Conservation (phyloP, 2,113 vertebrate genomes). For the Leucopternis melanops region DNA sequence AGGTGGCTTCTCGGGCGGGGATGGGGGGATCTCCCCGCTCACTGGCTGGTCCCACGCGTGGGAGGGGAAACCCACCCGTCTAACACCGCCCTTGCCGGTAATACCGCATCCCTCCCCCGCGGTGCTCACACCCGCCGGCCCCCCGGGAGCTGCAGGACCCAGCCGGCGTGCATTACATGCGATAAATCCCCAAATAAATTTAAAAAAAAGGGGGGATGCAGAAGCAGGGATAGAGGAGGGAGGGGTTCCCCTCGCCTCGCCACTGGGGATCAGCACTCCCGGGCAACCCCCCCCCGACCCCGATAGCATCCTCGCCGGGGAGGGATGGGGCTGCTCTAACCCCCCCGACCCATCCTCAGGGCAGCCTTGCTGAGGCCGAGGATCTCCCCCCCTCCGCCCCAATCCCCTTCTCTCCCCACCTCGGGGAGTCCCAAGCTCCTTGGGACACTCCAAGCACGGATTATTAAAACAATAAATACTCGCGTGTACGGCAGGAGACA, state of each 20-base stretch:
- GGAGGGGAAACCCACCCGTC: not conserved
- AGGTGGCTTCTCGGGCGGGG: not conserved
- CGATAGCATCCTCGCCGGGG: too few relatives aligned
- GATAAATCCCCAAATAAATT: not conserved
- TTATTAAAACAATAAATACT: too few relatives aligned
- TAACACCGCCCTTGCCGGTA: not conserved
- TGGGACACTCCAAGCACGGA: too few relatives aligned
- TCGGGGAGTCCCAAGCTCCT: too few relatives aligned
- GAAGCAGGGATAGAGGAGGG: not conserved
- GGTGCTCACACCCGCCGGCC: not conserved
- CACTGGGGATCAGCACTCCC: not conserved
- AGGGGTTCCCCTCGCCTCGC: not conserved
- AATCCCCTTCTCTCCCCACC: too few relatives aligned
- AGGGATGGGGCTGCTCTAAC: too few relatives aligned
- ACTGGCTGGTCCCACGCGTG: not conserved
- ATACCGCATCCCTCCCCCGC: not conserved
- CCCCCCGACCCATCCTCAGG: too few relatives aligned
- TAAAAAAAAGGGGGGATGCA: not conserved
- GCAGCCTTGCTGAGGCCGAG: too few relatives aligned
- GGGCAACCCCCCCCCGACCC: not conserved
- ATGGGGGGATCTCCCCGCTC: not conserved
- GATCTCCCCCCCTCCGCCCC: too few relatives aligned
- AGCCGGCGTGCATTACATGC: not conserved
- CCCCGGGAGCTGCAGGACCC: not conserved
- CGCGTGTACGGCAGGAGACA: too few relatives aligned